Conservation (phyloP, 35 echinoderm and acorn worm species). For the Stichopus chloronotus region DNA sequence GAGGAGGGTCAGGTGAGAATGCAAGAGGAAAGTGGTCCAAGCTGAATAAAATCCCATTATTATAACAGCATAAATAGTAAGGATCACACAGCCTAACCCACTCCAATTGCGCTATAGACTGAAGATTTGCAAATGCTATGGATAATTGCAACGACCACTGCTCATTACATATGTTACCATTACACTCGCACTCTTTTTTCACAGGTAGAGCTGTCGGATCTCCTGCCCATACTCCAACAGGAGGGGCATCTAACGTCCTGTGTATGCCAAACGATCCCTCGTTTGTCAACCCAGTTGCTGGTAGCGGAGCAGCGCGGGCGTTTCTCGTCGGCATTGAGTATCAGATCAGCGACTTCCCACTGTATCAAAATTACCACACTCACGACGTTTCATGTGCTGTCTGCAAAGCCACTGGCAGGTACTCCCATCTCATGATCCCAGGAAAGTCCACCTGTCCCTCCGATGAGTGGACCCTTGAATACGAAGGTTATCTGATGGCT, state of each 20-base stretch:
- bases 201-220: not conserved
- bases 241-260: conserved; percentile 13
- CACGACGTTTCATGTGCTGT: conserved; percentile 30
- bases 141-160: not conserved
- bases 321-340: conserved; percentile 19
- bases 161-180: not conserved
- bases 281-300: not conserved
- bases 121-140: not conserved
- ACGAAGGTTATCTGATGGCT: conserved; percentile 55
- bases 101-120: not conserved
- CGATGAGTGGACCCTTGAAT: conserved; percentile 54
- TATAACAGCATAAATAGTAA: not conserved
- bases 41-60: not conserved
- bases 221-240: not conserved
- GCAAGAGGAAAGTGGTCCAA: not conserved
- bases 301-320: not conserved
- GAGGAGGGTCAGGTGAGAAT: not conserved
- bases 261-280: conserved; percentile 19
- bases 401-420: not conserved
- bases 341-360: not conserved
- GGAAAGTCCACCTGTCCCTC: conserved; percentile 39
- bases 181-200: not conserved
- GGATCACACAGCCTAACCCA: not conserved
- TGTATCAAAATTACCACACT: not conserved
- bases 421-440: conserved; percentile 52